Evolutionary conservation across 2,888 invertebrate species (phyloP), one percentile per base, ranked within the genome.

Genomic region (Ectobius pallidus): DNA sequence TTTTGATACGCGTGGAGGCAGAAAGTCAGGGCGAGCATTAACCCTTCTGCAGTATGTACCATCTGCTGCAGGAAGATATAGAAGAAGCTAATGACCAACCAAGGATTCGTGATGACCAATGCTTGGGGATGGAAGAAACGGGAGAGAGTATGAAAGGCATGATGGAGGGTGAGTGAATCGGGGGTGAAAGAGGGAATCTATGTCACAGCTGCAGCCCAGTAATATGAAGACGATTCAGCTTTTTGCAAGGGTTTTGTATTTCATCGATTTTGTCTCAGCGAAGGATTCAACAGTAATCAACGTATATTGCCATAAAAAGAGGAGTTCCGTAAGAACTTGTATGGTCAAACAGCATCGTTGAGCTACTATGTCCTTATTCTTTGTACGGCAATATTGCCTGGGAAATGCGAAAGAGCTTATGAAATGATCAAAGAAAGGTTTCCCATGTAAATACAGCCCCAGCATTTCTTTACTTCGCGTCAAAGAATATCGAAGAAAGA

Each of bases 51-150:
- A 52, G 4, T 52, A 25, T 14, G 52, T 25, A 25, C 42, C 63
- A 63, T 34, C 63, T 63, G 63, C 63, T 42, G 25, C 34, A 22
- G n/a, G n/a, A 22, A 16, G 20, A 22, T 63, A 20, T 22, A 25
- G 63, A 63, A 25, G 63, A 63, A 63, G 63, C 34, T 63, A 63
- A 63, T 63, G 63, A 61, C 61, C 30, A 63, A 63, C 22, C 42
- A 63, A 42, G 63, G 42, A 63, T 39, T 34, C 42, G 18, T 34
- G 62, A 30, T 62, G 62, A 39, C 62, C 62, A 39, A 42, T 63
- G 22, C 25, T 18, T 20, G 32, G 55, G 18, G n/a, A 25, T 18
- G 58, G 1, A 30, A 27, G 22, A 30, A 58, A 27, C 20, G 32
- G 62, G 22, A 14, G 58, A 25, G 25, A 7, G 14, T n/a, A 42